These are phyloP conservation scores for Hipposideros larvatus DNA, from an alignment of 2,797 vertebrate species.

Conservation along the genomic window DNA sequence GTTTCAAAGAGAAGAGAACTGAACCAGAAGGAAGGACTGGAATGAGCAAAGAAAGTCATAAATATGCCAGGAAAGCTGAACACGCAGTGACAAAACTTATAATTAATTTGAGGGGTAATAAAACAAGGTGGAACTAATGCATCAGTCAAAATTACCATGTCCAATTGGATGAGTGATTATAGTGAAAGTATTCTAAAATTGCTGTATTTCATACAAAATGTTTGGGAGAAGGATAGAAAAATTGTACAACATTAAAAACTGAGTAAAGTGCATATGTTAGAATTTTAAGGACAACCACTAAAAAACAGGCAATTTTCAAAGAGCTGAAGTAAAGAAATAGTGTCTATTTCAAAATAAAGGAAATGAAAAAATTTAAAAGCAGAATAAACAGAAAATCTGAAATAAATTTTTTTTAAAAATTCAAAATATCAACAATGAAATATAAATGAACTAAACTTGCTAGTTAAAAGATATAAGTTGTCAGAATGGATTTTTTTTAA, in stretches of 20 bases:
- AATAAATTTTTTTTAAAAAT: neutral
- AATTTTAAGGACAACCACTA: neutral
- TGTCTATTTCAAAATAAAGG: neutral
- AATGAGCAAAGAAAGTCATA: neutral
- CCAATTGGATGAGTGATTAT: neutral
- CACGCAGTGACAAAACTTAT: no score
- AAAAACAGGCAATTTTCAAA: neutral
- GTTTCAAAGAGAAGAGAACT: neutral
- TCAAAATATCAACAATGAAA: neutral
- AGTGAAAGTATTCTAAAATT: neutral
- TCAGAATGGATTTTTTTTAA: neutral
- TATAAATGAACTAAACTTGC: neutral
- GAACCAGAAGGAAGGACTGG: neutral
- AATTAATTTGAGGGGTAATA: neutral
- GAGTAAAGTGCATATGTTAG: neutral
- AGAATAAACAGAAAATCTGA: neutral
- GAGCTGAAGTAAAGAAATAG: neutral
- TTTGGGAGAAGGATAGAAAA: neutral
- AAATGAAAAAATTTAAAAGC: neutral
- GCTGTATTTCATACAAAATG: neutral
- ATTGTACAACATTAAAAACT: neutral
- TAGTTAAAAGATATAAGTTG: neutral
- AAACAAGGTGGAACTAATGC: neutral
- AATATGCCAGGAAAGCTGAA: neutral
- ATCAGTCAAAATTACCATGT: neutral